Percentiles rank a stretch among this genome's conserved stretches.
These are phyloP conservation scores for Probaryconus sp. DNA, from an alignment of 1,140 invertebrate species.

Conservation along the genomic window DNA sequence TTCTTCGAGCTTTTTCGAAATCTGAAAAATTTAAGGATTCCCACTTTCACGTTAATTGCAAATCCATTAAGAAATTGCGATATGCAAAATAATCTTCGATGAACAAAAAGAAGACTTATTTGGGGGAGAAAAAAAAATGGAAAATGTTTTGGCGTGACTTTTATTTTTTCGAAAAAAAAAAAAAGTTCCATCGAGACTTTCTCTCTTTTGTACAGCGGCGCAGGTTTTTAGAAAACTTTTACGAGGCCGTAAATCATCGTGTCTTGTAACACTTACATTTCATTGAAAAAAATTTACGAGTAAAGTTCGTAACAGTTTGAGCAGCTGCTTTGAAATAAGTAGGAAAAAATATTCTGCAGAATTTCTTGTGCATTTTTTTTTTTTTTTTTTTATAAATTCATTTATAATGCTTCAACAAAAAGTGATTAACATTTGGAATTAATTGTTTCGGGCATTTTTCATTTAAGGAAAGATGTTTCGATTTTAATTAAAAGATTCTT, in stretches of 20 bases:
- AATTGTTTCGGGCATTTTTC: background rate
- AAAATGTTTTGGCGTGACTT: background rate
- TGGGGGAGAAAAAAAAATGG: too few relatives aligned
- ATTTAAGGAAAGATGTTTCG: too few relatives aligned
- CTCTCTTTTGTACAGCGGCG: constrained; percentile 42
- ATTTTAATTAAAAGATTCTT: background rate
- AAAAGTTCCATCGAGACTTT: constrained; percentile 12
- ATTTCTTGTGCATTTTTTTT: constrained; percentile 26
- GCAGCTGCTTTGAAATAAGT: constrained; percentile 56
- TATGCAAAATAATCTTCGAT: too few relatives aligned
- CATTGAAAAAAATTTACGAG: constrained; percentile 62
- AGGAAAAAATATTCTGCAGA: constrained; percentile 36
- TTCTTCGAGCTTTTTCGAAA: too few relatives aligned
- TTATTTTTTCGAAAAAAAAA: constrained; percentile 5
- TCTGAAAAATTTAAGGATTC: too few relatives aligned
- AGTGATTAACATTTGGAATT: background rate
- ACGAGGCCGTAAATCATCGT: constrained; percentile 56
- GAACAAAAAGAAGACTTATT: too few relatives aligned
- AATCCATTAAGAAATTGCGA: too few relatives aligned
- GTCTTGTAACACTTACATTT: constrained; percentile 63
- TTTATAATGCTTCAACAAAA: constrained; percentile 16
- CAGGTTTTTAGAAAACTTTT: constrained; percentile 61
- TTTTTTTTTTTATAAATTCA: constrained; percentile 26
- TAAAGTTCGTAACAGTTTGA: constrained; percentile 59
- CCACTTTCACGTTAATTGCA: too few relatives aligned